Conservation (phyloP, 1,140 invertebrate species). For the Telenomus remus region DNA sequence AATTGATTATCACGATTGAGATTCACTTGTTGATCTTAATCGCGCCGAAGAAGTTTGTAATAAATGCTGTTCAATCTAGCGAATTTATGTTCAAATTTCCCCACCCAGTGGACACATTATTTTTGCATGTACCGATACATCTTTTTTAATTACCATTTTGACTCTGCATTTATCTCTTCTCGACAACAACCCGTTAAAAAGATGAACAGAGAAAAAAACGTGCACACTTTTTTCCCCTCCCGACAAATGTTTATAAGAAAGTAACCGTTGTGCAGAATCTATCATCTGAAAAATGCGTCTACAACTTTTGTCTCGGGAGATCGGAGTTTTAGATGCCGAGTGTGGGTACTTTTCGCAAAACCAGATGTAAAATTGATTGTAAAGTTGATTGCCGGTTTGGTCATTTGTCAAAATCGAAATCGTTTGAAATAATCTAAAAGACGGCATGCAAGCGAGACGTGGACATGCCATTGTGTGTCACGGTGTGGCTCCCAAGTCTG, state of each 20-base stretch:
- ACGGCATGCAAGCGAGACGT: slow-evolving; percentile 23
- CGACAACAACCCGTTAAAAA: no score
- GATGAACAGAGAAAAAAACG: no score
- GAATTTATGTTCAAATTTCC: background rate
- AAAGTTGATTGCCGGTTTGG: slow-evolving; percentile 14
- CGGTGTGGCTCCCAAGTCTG: slow-evolving; percentile 13
- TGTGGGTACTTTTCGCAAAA: background rate
- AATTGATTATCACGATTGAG: slow-evolving; percentile 6
- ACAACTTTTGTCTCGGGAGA: no score
- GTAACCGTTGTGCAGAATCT: no score
- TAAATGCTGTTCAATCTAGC: background rate
- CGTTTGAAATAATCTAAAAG: slow-evolving; percentile 20
- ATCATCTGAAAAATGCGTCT: no score
- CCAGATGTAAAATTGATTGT: background rate
- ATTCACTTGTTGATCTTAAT: background rate
- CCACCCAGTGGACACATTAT: no score
- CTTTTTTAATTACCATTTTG: no score
- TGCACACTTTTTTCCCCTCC: no score
- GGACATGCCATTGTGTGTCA: slow-evolving; percentile 27
- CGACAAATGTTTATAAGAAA: no score
- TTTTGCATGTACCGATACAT: no score
- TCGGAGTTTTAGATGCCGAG: no score
- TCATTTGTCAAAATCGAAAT: slow-evolving; percentile 51
- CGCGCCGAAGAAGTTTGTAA: background rate
- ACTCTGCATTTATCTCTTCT: no score